These are phyloP conservation scores for Chloroclystis v-ata DNA, from an alignment of 2,888 invertebrate species.

Conservation along the genomic window DNA sequence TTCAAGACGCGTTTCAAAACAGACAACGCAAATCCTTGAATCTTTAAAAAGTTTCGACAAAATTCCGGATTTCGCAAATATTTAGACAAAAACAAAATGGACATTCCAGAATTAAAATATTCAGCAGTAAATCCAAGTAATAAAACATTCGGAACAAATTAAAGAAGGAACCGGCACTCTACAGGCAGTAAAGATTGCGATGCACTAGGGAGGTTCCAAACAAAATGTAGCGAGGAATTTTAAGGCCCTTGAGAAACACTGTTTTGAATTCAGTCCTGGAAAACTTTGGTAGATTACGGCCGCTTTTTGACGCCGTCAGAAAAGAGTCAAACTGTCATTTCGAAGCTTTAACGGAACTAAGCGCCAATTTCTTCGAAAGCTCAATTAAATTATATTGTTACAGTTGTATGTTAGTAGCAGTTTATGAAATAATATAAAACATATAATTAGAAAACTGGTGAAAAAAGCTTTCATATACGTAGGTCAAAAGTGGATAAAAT, in stretches of 20 bases:
- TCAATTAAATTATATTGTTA: too few species aligned
- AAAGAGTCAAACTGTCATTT: background rate
- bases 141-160: conserved; percentile 25
- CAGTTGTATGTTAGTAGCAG: too few species aligned
- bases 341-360: too few species aligned
- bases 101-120: conserved; percentile 15
- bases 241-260: conserved; percentile 15
- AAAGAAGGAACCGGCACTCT: conserved; percentile 15
- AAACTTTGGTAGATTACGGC: background rate
- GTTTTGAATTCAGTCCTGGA: conserved; percentile 7
- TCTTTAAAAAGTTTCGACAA: background rate
- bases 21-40: background rate
- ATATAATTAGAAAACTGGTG: too few species aligned
- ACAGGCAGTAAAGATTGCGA: conserved; percentile 16
- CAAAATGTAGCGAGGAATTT: conserved; percentile 17
- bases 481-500: too few species aligned
- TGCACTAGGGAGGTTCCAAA: conserved; percentile 21
- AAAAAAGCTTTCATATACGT: too few species aligned
- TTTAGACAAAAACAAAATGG: conserved; percentile 12
- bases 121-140: conserved; percentile 20
- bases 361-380: too few species aligned
- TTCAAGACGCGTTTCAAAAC: too few species aligned
- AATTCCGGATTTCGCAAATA: conserved; percentile 6
- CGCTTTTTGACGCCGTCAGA: background rate
- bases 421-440: too few species aligned